Evolutionary conservation across 2,888 invertebrate genomes (phyloP), one percentile per base, ranked within the genome.

Genomic region (Eueremaeus valkanovi): DNA sequence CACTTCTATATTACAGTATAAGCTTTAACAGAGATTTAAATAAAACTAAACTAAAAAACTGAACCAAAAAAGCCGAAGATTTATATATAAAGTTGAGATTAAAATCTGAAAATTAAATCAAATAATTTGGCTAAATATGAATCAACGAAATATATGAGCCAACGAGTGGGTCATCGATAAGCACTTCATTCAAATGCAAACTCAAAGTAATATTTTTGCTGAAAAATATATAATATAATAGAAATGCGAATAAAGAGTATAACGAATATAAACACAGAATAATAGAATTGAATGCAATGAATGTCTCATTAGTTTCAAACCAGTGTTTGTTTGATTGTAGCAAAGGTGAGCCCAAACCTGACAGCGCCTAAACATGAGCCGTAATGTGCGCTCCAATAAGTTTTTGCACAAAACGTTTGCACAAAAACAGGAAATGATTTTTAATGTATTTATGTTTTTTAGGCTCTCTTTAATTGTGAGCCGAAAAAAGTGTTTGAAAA

Each of bases 111-210:
- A 16, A 45, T 16, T 16, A 45, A 45, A 11, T 13, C 16, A 16
- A 45, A 45, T 13, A 11, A 45, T 45, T 51, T 51, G n/a, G 24
- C 11, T 21, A 21, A 21, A 13, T 3, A 11, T 29, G 29, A 66
- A 66, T 11, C n/a, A n/a, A n/a, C n/a, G n/a, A n/a, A n/a, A n/a
- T n/a, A n/a, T n/a, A n/a, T n/a, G n/a, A n/a, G n/a, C n/a, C n/a
- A n/a, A n/a, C n/a, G 40, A 66, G 66, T 66, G 40, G 66, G 40
- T 66, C 66, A 66, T 66, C 66, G 66, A 66, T 66, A 36, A 66
- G 40, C 1, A 24, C 66, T 66, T 40, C 66, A 66, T 66, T 66
- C 36, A 66, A 66, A 66, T 66, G 36, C 36, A 66, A 66, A 40
- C 16, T 58, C 3, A 16, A n/a, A 58, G 13, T 3, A 1, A 51